phyloP scores from a whole-genome alignment of 2,113 vertebrate species.

The Heterotilapia buettikoferi region DNA sequence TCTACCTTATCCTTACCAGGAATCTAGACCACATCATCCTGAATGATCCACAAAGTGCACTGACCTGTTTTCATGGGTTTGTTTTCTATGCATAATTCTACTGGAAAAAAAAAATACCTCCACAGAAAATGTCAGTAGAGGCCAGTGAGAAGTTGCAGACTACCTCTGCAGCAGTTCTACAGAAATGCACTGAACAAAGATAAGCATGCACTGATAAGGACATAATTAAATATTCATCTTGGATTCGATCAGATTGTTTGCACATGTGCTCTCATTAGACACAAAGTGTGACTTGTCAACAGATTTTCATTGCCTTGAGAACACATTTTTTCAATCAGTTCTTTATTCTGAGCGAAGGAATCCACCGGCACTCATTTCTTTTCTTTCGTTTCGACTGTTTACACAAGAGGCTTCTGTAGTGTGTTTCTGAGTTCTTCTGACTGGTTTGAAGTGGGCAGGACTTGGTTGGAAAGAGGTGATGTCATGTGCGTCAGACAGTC shows the following conservation, averaged over 20 bases:
- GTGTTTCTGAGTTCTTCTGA: not conserved
- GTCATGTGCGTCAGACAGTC: not conserved
- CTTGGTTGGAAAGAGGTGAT: not conserved
- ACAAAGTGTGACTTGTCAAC: not conserved
- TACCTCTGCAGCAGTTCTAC: not conserved
- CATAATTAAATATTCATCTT: not conserved
- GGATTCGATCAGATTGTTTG: not conserved
- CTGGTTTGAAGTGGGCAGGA: not conserved
- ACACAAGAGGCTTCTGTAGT: not conserved
- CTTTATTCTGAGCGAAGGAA: not conserved
- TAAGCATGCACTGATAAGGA: not conserved
- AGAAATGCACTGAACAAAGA: not conserved
- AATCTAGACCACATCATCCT: not conserved
- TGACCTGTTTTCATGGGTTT: not conserved
- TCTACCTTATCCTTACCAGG: not conserved
- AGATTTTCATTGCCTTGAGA: not conserved
- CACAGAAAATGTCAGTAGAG: not conserved
- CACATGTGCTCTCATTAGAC: not conserved
- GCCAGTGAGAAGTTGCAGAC: not conserved
- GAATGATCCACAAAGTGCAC: not conserved
- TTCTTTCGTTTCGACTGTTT: not conserved
- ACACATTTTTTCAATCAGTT: conserved; percentile 1
- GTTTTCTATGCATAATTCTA: not conserved
- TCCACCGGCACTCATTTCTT: not conserved
- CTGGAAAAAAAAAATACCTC: not conserved